Percentiles rank a stretch among this genome's conserved stretches.
phyloP scores from a whole-genome alignment of 1,140 invertebrate genomes.

The Drosophila obscura region DNA sequence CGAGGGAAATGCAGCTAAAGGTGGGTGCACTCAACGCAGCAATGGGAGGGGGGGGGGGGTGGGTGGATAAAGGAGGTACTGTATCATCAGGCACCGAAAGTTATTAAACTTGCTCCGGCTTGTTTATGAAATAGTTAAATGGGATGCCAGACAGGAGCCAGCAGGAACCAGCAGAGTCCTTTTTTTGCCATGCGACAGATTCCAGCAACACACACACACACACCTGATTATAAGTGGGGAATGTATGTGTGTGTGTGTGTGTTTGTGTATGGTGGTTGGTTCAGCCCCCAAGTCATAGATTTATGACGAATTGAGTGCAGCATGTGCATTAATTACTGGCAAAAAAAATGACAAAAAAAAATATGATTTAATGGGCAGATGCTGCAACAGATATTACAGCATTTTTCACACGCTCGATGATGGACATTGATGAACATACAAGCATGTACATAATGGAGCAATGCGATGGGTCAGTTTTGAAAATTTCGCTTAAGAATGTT shows the following conservation, averaged over 20 bases:
- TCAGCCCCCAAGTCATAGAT: conserved; percentile 26
- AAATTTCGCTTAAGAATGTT: no score
- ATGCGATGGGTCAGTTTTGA: no score
- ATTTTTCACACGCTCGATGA: conserved; percentile 31
- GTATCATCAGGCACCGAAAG: conserved; percentile 19
- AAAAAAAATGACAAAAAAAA: conserved; percentile 5
- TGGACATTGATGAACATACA: conserved; percentile 50
- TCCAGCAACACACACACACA: conserved; percentile 3
- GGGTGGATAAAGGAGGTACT: conserved; percentile 1
- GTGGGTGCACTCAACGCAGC: conserved; percentile 5
- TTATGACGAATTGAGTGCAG: conserved; percentile 45
- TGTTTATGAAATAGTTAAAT: conserved; percentile 31
- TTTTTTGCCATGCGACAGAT: neutral
- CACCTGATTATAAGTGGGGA: conserved; percentile 24
- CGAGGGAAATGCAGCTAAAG: conserved; percentile 12
- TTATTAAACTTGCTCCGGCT: conserved; percentile 64
- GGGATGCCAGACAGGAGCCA: neutral
- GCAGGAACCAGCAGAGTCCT: no score
- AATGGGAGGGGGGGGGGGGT: neutral
- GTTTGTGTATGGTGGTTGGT: conserved; percentile 8
- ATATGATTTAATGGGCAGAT: conserved; percentile 49
- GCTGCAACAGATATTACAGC: conserved; percentile 42
- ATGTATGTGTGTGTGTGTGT: neutral
- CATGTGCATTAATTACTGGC: conserved; percentile 27
- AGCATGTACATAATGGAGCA: no score